These are phyloP conservation scores for Bucco capensis DNA, from an alignment of 2,113 vertebrate genomes.

Conservation along the genomic window DNA sequence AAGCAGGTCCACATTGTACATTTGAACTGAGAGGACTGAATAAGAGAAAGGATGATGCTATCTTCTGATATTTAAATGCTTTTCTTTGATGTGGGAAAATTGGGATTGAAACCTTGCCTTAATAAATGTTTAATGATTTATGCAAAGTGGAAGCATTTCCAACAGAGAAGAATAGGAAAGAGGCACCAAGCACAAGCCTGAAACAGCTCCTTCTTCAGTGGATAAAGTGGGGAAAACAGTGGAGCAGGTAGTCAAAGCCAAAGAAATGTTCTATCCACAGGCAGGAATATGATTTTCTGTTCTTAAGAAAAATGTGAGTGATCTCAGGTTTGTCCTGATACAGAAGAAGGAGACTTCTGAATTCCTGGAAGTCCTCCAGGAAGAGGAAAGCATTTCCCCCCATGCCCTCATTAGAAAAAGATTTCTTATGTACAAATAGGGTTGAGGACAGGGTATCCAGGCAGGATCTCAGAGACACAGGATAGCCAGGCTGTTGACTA, in stretches of 20 bases:
- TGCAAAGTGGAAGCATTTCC: not conserved
- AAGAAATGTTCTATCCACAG: not conserved
- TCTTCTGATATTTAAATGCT: not conserved
- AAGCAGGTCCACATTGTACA: not conserved
- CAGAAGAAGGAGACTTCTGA: not conserved
- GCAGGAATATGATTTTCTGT: not conserved
- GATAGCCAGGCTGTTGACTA: not conserved
- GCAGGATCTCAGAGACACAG: not conserved
- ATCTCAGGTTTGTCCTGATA: not conserved
- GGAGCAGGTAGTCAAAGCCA: not conserved
- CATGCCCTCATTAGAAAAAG: not conserved
- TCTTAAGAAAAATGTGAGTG: not conserved
- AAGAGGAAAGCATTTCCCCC: not conserved
- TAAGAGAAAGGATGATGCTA: not conserved
- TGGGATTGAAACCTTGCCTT: slow-evolving; percentile 21
- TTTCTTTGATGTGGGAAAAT: slow-evolving; percentile 5
- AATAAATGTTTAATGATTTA: slow-evolving; percentile 32
- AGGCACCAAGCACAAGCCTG: not conserved
- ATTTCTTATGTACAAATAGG: not conserved
- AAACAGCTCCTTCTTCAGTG: not conserved
- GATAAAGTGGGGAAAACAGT: not conserved
- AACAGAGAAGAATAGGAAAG: not conserved
- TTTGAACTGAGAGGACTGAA: not conserved
- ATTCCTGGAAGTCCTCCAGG: not conserved
- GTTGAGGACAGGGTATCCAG: not conserved